Evolutionary conservation across 35 echinoderm and acorn worm species (phyloP), one percentile per base, ranked within the genome.

Genomic region (Anneissia japonica): DNA sequence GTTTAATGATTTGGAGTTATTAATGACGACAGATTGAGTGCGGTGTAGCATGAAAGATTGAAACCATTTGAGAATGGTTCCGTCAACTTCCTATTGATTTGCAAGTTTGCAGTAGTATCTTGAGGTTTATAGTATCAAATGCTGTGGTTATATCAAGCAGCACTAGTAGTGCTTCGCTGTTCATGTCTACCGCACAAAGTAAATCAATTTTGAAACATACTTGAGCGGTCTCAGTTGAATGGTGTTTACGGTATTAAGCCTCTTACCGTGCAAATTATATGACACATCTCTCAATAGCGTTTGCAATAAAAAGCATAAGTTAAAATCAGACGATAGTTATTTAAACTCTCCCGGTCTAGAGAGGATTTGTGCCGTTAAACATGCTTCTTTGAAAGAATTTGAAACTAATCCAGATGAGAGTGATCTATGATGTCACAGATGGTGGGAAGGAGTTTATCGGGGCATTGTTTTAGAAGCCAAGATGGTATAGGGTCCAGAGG

Each of bases 31-130:
- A 33, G 43, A 72, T 73, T 85, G 83, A 9, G 41, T 31, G 36
- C 83, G 83, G 31, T 77, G 38, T 23, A 45, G 32, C 0, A 95
- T 76, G 78, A 90, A 93, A 12, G 82, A 84, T 12, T 39, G 34
- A 30, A 93, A 77, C 83, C 87, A 93, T 31, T 90, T 38, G 0
- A 93, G 74, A 30, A 82, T 83, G 83, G 29, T 56, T 14, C 64
- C 88, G 37, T 4, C 74, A 75, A 93, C 38, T 35, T 86, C 83
- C 76, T 85, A 89, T 6, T 76, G 80, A 72, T 86, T 37, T 21
- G 46, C 55, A 26, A 90, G 46, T 56, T 26, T 56, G 11, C 26
- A 56, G 46, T 26, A 56, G 26, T 13, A 56, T 26, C 11, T 26
- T 26, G 26, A 13, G 46, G 26, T 56, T 26, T 13, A 56, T 56